Base-by-base conservation (phyloP, 2,113 vertebrate species). In the Cinclus mexicanus region DNA sequence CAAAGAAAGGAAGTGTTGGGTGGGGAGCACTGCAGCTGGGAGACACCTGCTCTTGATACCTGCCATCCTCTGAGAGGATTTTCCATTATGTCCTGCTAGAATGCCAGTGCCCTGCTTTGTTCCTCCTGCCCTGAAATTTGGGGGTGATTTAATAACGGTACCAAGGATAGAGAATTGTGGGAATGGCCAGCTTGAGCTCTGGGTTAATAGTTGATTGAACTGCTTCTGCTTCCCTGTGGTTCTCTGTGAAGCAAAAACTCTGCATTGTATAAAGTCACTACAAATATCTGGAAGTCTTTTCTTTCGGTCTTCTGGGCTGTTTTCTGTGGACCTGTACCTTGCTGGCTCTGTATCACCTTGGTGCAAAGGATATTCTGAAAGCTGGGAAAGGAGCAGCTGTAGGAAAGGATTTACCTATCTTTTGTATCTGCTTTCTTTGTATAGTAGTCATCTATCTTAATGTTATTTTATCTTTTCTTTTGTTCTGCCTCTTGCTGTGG, bases 211-310 rank as follows among this genome's bases (percentile, higher is more conserved):
- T 4, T 57, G 13, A 10, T 44, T 23, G 6, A 61, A 33, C 76
- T 2, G 2, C 46, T 61, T 81, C 46, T 41, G 10, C 20, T 65
- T 65, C 12, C 15, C 20, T 0, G 0, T 1, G 1, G 18, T 68
- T 80, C 21, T 59, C 52, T 47, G 21, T 25, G 25, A 49, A 61
- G 44, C 25, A 79, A 37, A 67, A 89, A 15, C 12, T 37, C 14
- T 56, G 33, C 6, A 6, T 44, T 81, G 6, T 56, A 6, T 55
- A 17, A 81, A 59, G 26, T 49, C 35, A 33, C 22, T 20, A 9
- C 56, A 35, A 41, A 57, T 35, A 46, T 13, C 28, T 72, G 42
- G 16, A 59, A 56, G 33, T 49, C 19, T 65, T 31, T 13, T 10
- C 5, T 63, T 64, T 72, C 29, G 53, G 0, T 50, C 19, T 81